phyloP scores from a whole-genome alignment of 1,140 invertebrate species.

The Cardiocondyla obscurior region DNA sequence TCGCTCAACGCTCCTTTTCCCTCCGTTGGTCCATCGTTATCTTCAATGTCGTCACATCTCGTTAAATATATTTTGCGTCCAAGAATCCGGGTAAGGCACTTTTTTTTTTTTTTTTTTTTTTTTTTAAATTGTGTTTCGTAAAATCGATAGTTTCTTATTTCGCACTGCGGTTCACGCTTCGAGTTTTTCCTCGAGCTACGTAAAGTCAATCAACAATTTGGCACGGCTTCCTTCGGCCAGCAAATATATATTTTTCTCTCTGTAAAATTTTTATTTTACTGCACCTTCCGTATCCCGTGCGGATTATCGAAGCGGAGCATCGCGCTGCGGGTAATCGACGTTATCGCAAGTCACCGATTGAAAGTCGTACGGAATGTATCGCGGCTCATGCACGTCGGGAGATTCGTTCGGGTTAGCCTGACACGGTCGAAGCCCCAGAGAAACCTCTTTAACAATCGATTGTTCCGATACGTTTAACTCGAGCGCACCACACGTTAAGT shows the following conservation, averaged over 20 bases:
- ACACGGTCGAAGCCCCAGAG: background rate
- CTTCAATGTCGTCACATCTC: background rate
- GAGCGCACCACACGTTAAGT: background rate
- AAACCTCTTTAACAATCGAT: background rate
- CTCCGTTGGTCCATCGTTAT: background rate
- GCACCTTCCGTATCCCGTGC: background rate
- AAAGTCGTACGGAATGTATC: background rate
- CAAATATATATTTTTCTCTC: too few relatives aligned
- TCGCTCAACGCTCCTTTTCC: background rate
- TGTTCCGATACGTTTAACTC: background rate
- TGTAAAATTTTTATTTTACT: background rate
- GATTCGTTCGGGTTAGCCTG: background rate
- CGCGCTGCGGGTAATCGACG: background rate
- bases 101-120: too few relatives aligned
- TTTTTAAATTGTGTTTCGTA: background rate
- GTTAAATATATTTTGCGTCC: background rate
- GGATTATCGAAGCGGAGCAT: conserved; percentile 42
- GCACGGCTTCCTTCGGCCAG: background rate
- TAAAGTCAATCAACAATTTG: background rate
- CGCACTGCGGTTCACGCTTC: background rate
- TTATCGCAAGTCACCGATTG: conserved; percentile 8
- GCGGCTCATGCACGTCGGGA: background rate
- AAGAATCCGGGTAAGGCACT: background rate
- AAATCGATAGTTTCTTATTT: background rate
- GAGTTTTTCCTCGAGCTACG: background rate